Conservation (phyloP, 2,888 invertebrate species). For the Epirrita christyi region DNA sequence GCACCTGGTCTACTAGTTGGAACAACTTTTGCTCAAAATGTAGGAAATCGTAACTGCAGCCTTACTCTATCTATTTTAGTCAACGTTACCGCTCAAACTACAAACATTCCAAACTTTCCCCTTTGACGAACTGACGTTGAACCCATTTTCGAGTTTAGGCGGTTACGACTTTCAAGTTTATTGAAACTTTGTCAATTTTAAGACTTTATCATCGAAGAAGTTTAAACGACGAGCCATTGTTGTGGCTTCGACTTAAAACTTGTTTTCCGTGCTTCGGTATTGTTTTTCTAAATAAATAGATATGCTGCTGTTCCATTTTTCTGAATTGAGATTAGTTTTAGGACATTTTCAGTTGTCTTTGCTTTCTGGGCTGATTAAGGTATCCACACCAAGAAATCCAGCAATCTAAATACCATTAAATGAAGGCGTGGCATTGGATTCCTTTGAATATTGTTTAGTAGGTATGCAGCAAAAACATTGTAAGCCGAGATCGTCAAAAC, state of each 20-base stretch:
- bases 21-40: no score
- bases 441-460: no score
- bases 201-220: slow-evolving; percentile 4
- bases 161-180: slow-evolving; percentile 7
- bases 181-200: slow-evolving; percentile 15
- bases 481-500: no score
- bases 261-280: not conserved
- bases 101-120: slow-evolving; percentile 9
- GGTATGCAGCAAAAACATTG: no score
- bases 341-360: no score
- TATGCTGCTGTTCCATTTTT: no score
- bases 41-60: not conserved
- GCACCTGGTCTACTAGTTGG: no score
- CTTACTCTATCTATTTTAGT: not conserved
- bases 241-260: not conserved
- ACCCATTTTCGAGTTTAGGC: slow-evolving; percentile 5
- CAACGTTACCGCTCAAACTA: not conserved
- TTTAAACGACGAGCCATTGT: not conserved
- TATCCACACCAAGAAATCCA: no score
- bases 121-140: slow-evolving; percentile 13
- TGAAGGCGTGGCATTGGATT: no score
- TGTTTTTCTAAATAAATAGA: not conserved
- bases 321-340: no score
- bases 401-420: no score
- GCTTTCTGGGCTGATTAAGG: no score